A percentile compares a stretch with the other conserved stretches of the same genome.
Evolutionary conservation across 2,113 vertebrate species (phyloP).

Genomic region (Osmerus eperlanus): DNA sequence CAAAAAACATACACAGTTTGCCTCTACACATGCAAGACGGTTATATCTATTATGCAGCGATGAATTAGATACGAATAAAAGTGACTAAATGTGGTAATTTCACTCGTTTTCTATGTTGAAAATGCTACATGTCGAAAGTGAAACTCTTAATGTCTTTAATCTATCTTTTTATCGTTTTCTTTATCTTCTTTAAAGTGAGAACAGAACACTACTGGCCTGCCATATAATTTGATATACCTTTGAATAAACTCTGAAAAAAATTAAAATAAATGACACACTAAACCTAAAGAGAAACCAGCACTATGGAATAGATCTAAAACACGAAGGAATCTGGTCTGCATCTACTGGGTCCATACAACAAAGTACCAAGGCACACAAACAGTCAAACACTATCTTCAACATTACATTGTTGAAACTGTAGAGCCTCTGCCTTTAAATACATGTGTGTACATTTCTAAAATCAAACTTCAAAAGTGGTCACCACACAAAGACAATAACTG

Average conservation of each 20-base stretch:
- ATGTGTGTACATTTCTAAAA: constrained; percentile 59
- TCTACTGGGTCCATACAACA: constrained; percentile 70
- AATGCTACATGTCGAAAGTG: constrained; percentile 72
- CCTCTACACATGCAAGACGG: constrained; percentile 44
- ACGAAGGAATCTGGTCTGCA: constrained; percentile 63
- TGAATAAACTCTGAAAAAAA: constrained; percentile 49
- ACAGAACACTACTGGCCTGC: constrained; percentile 67
- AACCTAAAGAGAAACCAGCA: constrained; percentile 54
- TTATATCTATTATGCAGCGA: constrained; percentile 53
- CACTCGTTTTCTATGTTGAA: constrained; percentile 56
- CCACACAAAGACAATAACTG: constrained; percentile 50
- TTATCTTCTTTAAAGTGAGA: constrained; percentile 43
- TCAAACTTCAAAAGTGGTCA: constrained; percentile 61
- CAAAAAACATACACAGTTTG: constrained; percentile 43
- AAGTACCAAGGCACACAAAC: constrained; percentile 88
- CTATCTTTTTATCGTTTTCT: constrained; percentile 16
- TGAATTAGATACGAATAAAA: constrained; percentile 52
- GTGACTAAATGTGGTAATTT: constrained; percentile 49
- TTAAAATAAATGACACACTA: constrained; percentile 43
- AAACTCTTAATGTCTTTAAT: constrained; percentile 43
- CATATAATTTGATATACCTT: constrained; percentile 55
- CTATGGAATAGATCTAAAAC: constrained; percentile 52
- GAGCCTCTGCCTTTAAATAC: constrained; percentile 67
- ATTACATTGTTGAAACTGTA: constrained; percentile 51
- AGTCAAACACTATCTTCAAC: constrained; percentile 72